phyloP scores from a whole-genome alignment of 23 tunicate species.

The Halocynthia roretzi region DNA sequence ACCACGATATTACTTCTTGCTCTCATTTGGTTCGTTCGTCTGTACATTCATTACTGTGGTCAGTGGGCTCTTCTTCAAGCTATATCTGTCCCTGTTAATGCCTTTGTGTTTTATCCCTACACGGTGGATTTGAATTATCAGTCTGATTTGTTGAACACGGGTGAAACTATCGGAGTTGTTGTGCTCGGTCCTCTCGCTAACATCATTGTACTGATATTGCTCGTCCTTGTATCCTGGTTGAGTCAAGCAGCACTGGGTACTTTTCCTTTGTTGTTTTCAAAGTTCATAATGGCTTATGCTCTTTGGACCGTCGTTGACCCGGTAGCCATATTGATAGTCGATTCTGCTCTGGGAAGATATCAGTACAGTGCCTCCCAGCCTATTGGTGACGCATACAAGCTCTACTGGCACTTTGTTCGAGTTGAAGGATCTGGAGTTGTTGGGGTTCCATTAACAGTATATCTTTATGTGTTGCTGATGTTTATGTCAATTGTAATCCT shows the following conservation, averaged over 20 bases:
- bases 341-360: conserved; percentile 57
- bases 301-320: conserved; percentile 80
- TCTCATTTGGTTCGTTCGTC: conserved; percentile 75
- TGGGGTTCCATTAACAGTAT: conserved; percentile 87
- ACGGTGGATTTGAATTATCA: conserved; percentile 94
- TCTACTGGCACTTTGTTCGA: conserved; percentile 85
- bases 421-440: conserved; percentile 92
- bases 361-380: conserved; percentile 61
- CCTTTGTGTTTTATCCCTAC: conserved; percentile 85
- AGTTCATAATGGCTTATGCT: conserved; percentile 71
- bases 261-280: conserved; percentile 73
- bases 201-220: conserved; percentile 65
- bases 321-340: conserved; percentile 72
- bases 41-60: conserved; percentile 90
- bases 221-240: conserved; percentile 75
- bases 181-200: conserved; percentile 84
- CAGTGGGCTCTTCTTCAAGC: conserved; percentile 94
- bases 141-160: conserved; percentile 71
- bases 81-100: conserved; percentile 63
- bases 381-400: conserved; percentile 91
- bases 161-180: conserved; percentile 76
- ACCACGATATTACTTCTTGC: conserved; percentile 60
- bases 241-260: conserved; percentile 59
- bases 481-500: conserved; percentile 60
- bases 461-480: conserved; percentile 69